Conservation (phyloP, 64 coral and sea anemone genomes). For the Actinia tenebrosa region DNA sequence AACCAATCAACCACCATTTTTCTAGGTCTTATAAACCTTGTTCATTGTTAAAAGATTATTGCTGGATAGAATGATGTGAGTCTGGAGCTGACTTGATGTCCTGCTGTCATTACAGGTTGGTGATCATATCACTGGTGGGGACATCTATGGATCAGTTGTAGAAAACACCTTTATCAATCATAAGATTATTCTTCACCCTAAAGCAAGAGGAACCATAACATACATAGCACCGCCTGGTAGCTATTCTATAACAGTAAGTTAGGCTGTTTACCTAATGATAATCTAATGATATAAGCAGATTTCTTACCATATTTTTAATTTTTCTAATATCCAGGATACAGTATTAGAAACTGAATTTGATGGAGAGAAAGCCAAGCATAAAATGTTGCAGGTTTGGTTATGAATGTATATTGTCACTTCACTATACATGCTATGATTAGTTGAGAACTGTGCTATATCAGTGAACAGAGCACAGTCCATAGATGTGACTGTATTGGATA, state of each 20-base stretch:
- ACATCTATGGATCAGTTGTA: conserved; percentile 88
- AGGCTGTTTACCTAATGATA: neutral
- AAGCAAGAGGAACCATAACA: conserved; percentile 89
- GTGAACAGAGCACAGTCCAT: no score
- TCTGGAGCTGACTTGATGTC: no score
- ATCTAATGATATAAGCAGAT: neutral
- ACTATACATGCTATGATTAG: neutral
- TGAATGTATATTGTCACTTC: neutral
- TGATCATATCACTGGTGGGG: conserved; percentile 93
- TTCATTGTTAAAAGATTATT: no score
- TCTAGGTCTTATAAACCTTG: no score
- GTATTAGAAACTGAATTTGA: conserved; percentile 98
- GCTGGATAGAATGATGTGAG: no score
- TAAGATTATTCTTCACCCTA: conserved; percentile 88
- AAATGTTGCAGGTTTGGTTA: conserved; percentile 78
- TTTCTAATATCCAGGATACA: conserved; percentile 63
- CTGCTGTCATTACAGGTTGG: conserved; percentile 48
- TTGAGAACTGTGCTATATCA: no score
- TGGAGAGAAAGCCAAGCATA: conserved; percentile 73
- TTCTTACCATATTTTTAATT: neutral
- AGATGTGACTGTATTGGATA: no score
- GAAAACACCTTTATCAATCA: conserved; percentile 92
- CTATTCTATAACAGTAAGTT: conserved; percentile 83
- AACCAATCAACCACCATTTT: no score
- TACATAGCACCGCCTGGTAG: conserved; percentile 87